Percentiles rank a stretch among this genome's conserved stretches.
Evolutionary conservation across 2,888 invertebrate species (phyloP).

Genomic region (Pristionchus exspectatus): DNA sequence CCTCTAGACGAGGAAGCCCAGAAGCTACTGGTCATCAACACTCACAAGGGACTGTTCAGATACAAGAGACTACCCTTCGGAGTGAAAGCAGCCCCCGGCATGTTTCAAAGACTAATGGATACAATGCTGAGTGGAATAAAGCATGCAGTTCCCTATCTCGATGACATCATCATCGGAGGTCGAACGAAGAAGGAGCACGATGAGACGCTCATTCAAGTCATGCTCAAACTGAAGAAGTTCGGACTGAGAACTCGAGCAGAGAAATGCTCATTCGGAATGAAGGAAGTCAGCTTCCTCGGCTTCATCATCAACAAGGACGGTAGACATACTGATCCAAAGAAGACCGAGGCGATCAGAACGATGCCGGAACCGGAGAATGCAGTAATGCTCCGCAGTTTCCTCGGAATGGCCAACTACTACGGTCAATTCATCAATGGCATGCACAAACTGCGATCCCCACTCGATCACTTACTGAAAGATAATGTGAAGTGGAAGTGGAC

Average conservation of each 20-base stretch:
- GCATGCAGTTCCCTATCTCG: no score
- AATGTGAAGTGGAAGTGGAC: no score
- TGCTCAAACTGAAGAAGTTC: slow-evolving; percentile 55
- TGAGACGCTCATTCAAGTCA: slow-evolving; percentile 45
- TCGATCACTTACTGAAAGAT: no score
- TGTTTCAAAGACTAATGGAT: slow-evolving; percentile 68
- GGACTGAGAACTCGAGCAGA: background rate
- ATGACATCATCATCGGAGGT: slow-evolving; percentile 28
- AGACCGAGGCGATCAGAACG: no score
- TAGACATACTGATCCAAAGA: no score
- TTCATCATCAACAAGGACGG: no score
- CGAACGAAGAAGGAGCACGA: slow-evolving; percentile 56
- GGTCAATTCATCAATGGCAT: background rate
- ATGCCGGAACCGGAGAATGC: slow-evolving; percentile 4
- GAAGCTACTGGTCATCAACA: slow-evolving; percentile 61
- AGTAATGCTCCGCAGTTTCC: slow-evolving; percentile 54
- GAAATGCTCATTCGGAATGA: slow-evolving; percentile 56
- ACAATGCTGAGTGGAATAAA: slow-evolving; percentile 48
- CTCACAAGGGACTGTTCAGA: slow-evolving; percentile 65
- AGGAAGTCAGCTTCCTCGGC: slow-evolving; percentile 47
- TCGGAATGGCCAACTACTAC: slow-evolving; percentile 54
- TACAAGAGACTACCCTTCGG: slow-evolving; percentile 69
- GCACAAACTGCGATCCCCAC: slow-evolving; percentile 3
- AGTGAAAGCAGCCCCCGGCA: slow-evolving; percentile 65
- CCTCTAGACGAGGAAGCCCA: slow-evolving; percentile 60